Base-by-base conservation (phyloP, 1,140 invertebrate species). In the Calephelis nemesis region DNA sequence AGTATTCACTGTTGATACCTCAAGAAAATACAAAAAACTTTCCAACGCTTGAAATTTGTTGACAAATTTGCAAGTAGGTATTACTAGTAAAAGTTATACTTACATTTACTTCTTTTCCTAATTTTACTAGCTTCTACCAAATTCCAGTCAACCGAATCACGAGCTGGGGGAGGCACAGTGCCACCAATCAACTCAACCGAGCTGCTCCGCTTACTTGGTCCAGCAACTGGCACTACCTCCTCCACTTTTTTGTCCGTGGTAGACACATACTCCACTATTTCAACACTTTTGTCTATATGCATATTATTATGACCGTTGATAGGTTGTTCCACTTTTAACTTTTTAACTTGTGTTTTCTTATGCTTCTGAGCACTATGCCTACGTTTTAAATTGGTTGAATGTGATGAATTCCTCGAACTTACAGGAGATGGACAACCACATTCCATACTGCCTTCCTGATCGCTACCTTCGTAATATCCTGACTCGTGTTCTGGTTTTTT, bases 401-500 rank as follows among this genome's bases (percentile, higher is more conserved):
- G 85, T 7, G 87, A 90, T 9, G 86, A 88, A 74, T 91, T 88
- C 47, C 88, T 77, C 7, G 87, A 90, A 73, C 87, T 90, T n/a
- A 88, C 78, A n/a, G 87, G 87, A 8, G 87, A 88, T 7, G 86
- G 87, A 69, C 87, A 90, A 62, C 82, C 86, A 67, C 85, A 90
- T 75, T 91, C 88, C 88, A 91, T 90, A 68, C 87, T 90, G 71
- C 87, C 88, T 77, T 91, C 89, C 78, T 87, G 86, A 72, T 91
- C 89, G 81, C 89, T 91, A 65, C 89, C 89, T 80, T 91, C 89
- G 87, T 91, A 91, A 72, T 91, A 91, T 77, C 89, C 89, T 70
- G 89, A 91, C 81, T 91, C 89, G 89, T 91, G 89, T 70, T 91
- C 89, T 71, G 89, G 89, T 75, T 91, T 91, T 70, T 91, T 91